These are phyloP conservation scores for Arctocebus calabarensis DNA, from an alignment of 2,797 vertebrate species.

Conservation along the genomic window DNA sequence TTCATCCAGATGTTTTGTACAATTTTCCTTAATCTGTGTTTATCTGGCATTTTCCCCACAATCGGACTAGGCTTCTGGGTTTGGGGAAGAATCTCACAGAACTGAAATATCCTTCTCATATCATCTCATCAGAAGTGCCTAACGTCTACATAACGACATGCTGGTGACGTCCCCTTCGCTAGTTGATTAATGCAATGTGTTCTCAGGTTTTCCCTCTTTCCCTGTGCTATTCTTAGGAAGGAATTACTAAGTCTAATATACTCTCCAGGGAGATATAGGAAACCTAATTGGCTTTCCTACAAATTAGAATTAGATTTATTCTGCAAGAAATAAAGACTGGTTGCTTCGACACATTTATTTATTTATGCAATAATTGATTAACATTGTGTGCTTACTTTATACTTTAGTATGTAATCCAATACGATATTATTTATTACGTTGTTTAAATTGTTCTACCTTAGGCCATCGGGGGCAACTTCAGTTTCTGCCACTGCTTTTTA, in stretches of 20 bases:
- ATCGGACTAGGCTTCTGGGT: neutral
- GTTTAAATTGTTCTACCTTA: neutral
- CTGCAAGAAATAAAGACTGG: neutral
- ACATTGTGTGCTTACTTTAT: neutral
- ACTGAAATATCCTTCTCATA: neutral
- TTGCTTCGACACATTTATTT: neutral
- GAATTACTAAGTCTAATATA: neutral
- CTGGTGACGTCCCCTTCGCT: neutral
- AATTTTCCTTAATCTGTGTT: neutral
- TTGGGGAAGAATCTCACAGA: neutral
- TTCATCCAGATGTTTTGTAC: neutral
- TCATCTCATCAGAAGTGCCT: neutral
- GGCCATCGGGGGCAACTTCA: neutral
- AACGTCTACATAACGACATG: neutral
- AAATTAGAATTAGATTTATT: slow-evolving; percentile 34
- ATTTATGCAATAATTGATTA: neutral
- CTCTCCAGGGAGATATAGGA: neutral
- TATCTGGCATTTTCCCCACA: neutral
- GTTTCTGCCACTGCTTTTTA: neutral
- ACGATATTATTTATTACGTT: neutral
- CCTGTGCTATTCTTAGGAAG: neutral
- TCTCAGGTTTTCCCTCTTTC: neutral
- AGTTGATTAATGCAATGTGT: neutral
- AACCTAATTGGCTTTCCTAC: slow-evolving; percentile 4
- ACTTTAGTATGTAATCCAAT: neutral